These are phyloP conservation scores for Oscheius sp. DNA, from an alignment of 2,888 invertebrate genomes.

Conservation along the genomic window DNA sequence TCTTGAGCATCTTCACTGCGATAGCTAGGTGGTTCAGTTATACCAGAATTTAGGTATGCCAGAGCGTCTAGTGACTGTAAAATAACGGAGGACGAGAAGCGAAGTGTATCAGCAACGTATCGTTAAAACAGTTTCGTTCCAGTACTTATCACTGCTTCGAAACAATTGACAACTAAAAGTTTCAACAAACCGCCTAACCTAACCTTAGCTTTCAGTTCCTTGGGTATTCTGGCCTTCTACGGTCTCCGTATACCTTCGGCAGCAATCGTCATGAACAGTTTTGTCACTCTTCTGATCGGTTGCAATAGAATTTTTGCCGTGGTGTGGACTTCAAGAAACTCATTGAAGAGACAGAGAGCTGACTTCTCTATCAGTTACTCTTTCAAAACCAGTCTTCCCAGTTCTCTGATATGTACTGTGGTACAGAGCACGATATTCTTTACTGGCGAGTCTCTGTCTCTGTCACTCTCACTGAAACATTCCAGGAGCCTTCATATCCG, in stretches of 20 bases:
- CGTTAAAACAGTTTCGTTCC: not conserved
- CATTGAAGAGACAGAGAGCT: not conserved
- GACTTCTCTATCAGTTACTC: not conserved
- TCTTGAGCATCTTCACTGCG: conserved; percentile 85
- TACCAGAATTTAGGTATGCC: too few relatives aligned
- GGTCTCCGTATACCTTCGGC: conserved; percentile 86
- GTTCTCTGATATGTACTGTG: conserved; percentile 22
- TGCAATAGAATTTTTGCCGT: conserved; percentile 94
- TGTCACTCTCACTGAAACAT: not conserved
- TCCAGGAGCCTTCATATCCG: conserved; percentile 88
- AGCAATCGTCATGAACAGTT: conserved; percentile 91
- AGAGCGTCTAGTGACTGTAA: too few relatives aligned
- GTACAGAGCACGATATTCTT: conserved; percentile 22
- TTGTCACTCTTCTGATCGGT: conserved; percentile 92
- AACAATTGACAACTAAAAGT: not conserved
- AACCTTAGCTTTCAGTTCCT: conserved; percentile 37
- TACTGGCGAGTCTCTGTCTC: not conserved
- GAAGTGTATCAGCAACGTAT: too few relatives aligned
- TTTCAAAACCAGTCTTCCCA: conserved; percentile 10
- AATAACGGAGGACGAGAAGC: too few relatives aligned
- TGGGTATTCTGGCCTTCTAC: conserved; percentile 87
- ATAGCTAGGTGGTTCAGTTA: conserved; percentile 78
- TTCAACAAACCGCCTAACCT: not conserved
- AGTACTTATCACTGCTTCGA: too few relatives aligned
- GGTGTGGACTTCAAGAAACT: conserved; percentile 10